Evolutionary conservation across 1,140 invertebrate genomes (phyloP), one percentile per base, ranked within the genome.

Genomic region (Diachasma alloeum): DNA sequence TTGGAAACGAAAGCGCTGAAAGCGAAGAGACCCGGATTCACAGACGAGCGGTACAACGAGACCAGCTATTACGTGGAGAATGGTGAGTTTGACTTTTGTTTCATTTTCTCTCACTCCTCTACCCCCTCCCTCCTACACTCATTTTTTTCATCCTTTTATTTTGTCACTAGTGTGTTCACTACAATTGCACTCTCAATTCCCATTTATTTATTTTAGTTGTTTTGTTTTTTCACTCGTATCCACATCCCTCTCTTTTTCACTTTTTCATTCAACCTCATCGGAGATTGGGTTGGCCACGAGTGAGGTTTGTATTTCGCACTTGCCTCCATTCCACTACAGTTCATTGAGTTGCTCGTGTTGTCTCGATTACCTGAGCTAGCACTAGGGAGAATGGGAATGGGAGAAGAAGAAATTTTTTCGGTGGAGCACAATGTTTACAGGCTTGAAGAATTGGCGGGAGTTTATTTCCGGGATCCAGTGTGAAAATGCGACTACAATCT

Each of bases 51-150:
- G 80, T 97, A 97, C 91, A 96, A 97, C 89, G 96, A 98, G 91
- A 97, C 97, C 26, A 97, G 96, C 24, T 99, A 98, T 91, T 98
- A 97, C 90, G 96, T 97, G 87, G 97, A 99, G 92, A 98, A 98
- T 93, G 97, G 97, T 97, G 90, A 93, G 93, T 90, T 83, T n/a
- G 2, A 44, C 42, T 74, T 68, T 42, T 53, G 66, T 19, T 74
- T 46, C 67, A 39, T 72, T 76, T 66, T 72, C n/a, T 42, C 26
- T n/a, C 44, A 6, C 44, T 15, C 6, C 31, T 10, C 22, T 37
- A 5, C 24, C 53, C 53, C 53, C 53, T 17, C 19, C 17, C 1
- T n/a, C 53, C 44, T n/a, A 4, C 44, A 48, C 13, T 15, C 13
- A 53, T 53, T 19, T 19, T 59, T 72, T 56, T 72, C 4, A 31